These are phyloP conservation scores for Papilio polytes DNA, from an alignment of 1,140 invertebrate genomes.

Conservation along the genomic window DNA sequence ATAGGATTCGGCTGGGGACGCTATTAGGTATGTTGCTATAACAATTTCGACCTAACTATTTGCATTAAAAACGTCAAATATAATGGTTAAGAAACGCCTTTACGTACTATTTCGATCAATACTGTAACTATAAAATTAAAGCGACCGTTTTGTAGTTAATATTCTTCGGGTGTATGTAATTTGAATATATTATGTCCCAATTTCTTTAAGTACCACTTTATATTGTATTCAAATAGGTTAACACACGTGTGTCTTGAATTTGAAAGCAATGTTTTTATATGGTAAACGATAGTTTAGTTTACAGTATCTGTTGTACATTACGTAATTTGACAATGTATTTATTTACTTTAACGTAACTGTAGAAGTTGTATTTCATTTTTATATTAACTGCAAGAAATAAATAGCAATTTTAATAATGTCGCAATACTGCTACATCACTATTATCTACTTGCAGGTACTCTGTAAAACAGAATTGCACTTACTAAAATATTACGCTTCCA, in stretches of 20 bases:
- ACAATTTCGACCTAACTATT: no score
- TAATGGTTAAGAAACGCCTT: neutral
- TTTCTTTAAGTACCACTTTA: neutral
- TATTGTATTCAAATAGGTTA: neutral
- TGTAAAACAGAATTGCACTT: no score
- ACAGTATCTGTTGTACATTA: neutral
- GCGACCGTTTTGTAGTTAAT: neutral
- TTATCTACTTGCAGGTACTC: neutral
- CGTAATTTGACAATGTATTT: neutral
- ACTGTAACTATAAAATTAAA: constrained; percentile 1
- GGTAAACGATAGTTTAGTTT: constrained; percentile 1
- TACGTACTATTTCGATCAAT: neutral
- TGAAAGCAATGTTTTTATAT: constrained; percentile 9
- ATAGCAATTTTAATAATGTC: neutral
- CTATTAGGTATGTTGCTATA: neutral
- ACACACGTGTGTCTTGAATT: constrained; percentile 1
- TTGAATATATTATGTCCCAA: neutral
- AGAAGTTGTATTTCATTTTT: neutral
- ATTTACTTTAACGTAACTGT: neutral
- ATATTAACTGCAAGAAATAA: neutral
- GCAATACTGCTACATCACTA: neutral
- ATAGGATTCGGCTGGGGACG: no score
- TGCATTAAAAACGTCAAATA: no score
- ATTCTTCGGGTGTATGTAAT: neutral
- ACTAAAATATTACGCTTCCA: neutral